Evolutionary conservation across 2,888 invertebrate species (phyloP), one percentile per base, ranked within the genome.

Genomic region (Lithophane socia): DNA sequence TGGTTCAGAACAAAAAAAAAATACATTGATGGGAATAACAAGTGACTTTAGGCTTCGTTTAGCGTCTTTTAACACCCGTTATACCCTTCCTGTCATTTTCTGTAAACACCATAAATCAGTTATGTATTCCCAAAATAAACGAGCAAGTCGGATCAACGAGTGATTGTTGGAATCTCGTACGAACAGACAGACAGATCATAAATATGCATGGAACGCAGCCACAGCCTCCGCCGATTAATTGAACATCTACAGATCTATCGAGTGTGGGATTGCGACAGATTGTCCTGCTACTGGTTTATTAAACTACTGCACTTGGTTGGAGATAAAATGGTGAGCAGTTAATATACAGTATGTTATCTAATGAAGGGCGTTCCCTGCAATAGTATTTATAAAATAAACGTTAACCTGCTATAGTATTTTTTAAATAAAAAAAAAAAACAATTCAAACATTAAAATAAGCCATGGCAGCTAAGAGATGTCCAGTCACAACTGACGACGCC

Each of bases 121-220:
- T 7, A 5, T 37, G 37, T 5, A 9, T 21, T 52, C n/a, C 49
- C 12, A 24, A 61, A 83, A 79, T 60, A 68, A 84, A 63, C 47
- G 61, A 44, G 13, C 49, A n/a, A 58, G n/a, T 63, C 24, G 12
- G 69, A 61, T 80, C 56, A 84, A 60, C 81, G 77, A 82, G 49
- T 73, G 61, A 83, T 77, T 63, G 66, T 58, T 71, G 56, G 42
- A 70, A 79, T 82, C 64, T 73, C 73, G 85, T 58, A 70, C 63
- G 63, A 21, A 61, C 73, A 60, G 66, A 73, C 85, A 24, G 85
- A 52, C 56, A 13, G 58, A 44, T 78, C 87, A 87, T 88, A 83
- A 87, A 88, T 88, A 88, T 88, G 83, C 88, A 88, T 88, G 44
- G 42, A n/a, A 56, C 68, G 61, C 61, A 60, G 72, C 56, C 70